Percentiles rank a stretch among this genome's conserved stretches.
Evolutionary conservation across 2,888 invertebrate species (phyloP).

Genomic region (Acrobasis consociella): DNA sequence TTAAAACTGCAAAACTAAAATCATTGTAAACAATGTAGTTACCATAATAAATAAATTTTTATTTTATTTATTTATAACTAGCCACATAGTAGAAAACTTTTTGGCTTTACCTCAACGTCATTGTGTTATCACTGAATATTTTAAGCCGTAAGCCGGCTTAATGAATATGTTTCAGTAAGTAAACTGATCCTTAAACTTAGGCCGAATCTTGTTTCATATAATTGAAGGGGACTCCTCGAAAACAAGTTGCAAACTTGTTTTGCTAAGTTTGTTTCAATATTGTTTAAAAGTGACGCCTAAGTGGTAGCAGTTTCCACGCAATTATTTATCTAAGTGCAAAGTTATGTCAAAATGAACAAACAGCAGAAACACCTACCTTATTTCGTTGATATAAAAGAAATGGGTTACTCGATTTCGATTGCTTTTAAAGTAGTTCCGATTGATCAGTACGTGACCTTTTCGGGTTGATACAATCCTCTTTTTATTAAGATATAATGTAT

Average conservation of each 20-base stretch:
- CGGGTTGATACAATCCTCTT: no score
- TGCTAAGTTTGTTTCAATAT: conserved; percentile 50
- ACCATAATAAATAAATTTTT: no score
- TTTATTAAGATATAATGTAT: no score
- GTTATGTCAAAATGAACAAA: conserved; percentile 29
- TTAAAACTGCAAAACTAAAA: no score
- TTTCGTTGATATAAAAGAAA: no score
- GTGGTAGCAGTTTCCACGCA: conserved; percentile 42
- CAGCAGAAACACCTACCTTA: background rate
- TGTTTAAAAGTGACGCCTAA: conserved; percentile 36
- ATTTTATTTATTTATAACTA: no score
- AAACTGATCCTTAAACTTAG: conserved; percentile 37
- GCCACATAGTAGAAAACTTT: background rate
- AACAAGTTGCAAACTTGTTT: conserved; percentile 50
- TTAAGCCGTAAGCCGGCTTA: conserved; percentile 3
- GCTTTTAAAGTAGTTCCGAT: no score
- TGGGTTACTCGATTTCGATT: no score
- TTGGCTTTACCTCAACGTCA: background rate
- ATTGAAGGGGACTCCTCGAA: conserved; percentile 57
- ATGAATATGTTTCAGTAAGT: conserved; percentile 24
- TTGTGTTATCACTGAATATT: conserved; percentile 2
- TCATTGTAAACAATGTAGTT: no score
- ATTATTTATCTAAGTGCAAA: conserved; percentile 40
- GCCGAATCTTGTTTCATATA: conserved; percentile 49
- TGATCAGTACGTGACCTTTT: no score